These are phyloP conservation scores for Drosophila rubida DNA, from an alignment of 2,888 invertebrate species.

Conservation along the genomic window DNA sequence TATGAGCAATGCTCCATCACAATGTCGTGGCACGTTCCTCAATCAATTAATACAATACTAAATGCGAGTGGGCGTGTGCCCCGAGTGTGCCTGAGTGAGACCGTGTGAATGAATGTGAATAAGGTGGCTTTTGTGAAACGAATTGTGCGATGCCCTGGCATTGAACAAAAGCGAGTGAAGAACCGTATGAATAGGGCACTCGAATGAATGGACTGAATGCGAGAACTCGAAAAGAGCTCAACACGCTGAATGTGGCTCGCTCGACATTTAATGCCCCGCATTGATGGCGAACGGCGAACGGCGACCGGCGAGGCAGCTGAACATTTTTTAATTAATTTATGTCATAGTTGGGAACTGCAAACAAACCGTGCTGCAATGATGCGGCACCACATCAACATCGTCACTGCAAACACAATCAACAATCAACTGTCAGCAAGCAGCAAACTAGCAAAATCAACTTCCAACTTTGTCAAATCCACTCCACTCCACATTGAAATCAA, in stretches of 20 bases:
- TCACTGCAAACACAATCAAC: conserved; percentile 43
- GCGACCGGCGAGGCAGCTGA: neutral
- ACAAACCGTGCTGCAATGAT: conserved; percentile 34
- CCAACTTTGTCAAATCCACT: conserved; percentile 1
- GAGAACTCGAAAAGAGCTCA: conserved; percentile 15
- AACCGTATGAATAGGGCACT: conserved; percentile 12
- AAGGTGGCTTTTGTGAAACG: conserved; percentile 39
- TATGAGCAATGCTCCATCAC: conserved; percentile 34
- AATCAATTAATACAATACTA: conserved; percentile 63
- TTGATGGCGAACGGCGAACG: conserved; percentile 16
- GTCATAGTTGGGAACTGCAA: conserved; percentile 32
- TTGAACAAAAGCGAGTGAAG: conserved; percentile 22
- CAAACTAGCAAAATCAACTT: conserved; percentile 41
- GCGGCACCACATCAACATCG: conserved; percentile 19
- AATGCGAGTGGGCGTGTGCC: conserved; percentile 7
- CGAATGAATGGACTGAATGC: conserved; percentile 8
- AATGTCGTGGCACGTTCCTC: conserved; percentile 41
- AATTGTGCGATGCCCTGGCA: conserved; percentile 16
- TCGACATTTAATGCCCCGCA: conserved; percentile 51
- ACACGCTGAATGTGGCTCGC: conserved; percentile 27
- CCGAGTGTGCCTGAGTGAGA: neutral
- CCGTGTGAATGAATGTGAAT: conserved; percentile 8
- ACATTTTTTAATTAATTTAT: conserved; percentile 58
- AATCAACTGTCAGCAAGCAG: conserved; percentile 28
- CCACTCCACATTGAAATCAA: conserved; percentile 46